A percentile compares a stretch with the other conserved stretches of the same genome.
Evolutionary conservation across 2,888 invertebrate genomes (phyloP).

Genomic region (Tuberolachnus salignus): DNA sequence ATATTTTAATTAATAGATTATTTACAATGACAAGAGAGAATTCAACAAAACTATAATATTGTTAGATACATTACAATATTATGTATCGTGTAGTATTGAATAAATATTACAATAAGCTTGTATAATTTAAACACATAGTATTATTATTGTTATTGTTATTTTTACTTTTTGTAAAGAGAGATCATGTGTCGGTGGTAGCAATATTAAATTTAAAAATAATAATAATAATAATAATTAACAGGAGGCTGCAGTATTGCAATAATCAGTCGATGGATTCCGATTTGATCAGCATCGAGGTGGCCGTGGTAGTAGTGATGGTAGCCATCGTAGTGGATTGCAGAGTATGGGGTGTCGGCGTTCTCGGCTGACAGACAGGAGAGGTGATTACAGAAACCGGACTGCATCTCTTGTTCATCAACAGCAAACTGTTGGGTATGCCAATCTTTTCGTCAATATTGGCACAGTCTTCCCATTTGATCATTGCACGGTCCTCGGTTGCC

Average conservation of each 20-base stretch:
- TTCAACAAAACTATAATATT: constrained; percentile 38
- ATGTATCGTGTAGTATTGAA: constrained; percentile 24
- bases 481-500: constrained; percentile 46
- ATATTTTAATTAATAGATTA: constrained; percentile 28
- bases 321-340: constrained; percentile 61
- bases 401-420: constrained; percentile 58
- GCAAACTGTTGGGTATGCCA: constrained; percentile 44
- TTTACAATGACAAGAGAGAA: constrained; percentile 44
- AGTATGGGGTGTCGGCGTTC: constrained; percentile 58
- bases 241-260: constrained; percentile 5
- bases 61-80: not conserved
- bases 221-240: constrained; percentile 33
- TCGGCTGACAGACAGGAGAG: constrained; percentile 59
- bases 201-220: constrained; percentile 35
- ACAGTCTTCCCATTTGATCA: constrained; percentile 54
- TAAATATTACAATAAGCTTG: constrained; percentile 46
- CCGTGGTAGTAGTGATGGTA: constrained; percentile 53
- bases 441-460: not conserved
- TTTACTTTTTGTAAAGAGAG: constrained; percentile 45
- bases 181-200: constrained; percentile 56
- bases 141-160: constrained; percentile 24
- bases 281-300: constrained; percentile 55
- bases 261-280: constrained; percentile 57
- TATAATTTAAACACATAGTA: constrained; percentile 40
- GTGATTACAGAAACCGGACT: constrained; percentile 62